Conservation (phyloP, 2,888 invertebrate genomes). For the Prostheceraeus crozeri region DNA sequence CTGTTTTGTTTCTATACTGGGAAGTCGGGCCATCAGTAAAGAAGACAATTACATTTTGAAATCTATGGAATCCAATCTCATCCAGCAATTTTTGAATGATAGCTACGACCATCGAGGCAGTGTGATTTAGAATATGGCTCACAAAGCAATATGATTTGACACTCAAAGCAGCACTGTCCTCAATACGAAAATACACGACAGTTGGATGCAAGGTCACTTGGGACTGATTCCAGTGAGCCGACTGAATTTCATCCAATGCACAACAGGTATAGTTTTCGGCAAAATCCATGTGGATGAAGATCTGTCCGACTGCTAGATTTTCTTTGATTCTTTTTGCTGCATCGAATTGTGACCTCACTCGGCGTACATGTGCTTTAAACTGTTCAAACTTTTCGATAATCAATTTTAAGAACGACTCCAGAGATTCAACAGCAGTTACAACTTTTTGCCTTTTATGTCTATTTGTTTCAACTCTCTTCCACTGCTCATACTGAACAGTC, state of each 20-base stretch:
- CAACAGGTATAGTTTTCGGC: constrained; percentile 10
- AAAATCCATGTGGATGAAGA: constrained; percentile 31
- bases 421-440: too few species aligned
- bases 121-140: constrained; percentile 25
- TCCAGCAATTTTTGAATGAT: constrained; percentile 12
- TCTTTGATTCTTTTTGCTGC: constrained; percentile 38
- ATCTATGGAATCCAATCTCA: constrained; percentile 1
- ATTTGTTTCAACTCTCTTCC: too few species aligned
- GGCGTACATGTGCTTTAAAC: too few species aligned
- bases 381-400: too few species aligned
- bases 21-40: constrained; percentile 33
- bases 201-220: constrained; percentile 31
- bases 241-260: constrained; percentile 3
- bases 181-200: constrained; percentile 21
- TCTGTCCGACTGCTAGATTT: constrained; percentile 36
- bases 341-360: too few species aligned
- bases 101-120: constrained; percentile 30
- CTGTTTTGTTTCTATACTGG: constrained; percentile 32
- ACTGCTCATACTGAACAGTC: too few species aligned
- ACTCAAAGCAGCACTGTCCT: not conserved
- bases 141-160: constrained; percentile 16
- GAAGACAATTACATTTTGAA: constrained; percentile 14
- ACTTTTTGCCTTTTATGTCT: too few species aligned
- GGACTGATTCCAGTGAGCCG: constrained; percentile 12
- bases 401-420: too few species aligned